Conservation (phyloP, 1,140 invertebrate genomes). For the Pogonognathellus flavescens region DNA sequence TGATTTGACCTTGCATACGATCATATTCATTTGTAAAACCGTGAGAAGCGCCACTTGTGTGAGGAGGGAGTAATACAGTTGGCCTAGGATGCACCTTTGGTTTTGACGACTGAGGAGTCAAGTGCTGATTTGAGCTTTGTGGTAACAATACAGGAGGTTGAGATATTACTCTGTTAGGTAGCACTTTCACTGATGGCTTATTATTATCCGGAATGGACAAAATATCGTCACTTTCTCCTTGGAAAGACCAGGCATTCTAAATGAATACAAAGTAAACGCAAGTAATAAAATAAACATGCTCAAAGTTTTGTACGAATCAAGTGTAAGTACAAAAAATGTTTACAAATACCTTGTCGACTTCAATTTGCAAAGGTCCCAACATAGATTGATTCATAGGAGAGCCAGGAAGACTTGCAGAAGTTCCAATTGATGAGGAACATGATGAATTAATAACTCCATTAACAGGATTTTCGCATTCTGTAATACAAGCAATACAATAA, state of each 20-base stretch:
- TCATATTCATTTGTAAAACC: neutral
- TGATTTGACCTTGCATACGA: slow-evolving; percentile 13
- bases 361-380: slow-evolving; percentile 49
- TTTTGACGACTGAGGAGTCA: slow-evolving; percentile 20
- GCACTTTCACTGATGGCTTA: slow-evolving; percentile 68
- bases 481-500: neutral
- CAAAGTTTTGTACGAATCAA: too few species aligned
- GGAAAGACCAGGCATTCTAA: slow-evolving; percentile 78
- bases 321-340: neutral
- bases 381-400: slow-evolving; percentile 24
- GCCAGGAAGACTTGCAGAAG: slow-evolving; percentile 13
- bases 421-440: slow-evolving; percentile 19
- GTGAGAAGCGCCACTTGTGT: neutral
- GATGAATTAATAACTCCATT: slow-evolving; percentile 53
- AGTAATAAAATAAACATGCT: slow-evolving; percentile 74
- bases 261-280: slow-evolving; percentile 53
- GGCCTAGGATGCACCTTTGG: slow-evolving; percentile 12
- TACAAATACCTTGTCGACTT: slow-evolving; percentile 52
- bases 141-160: slow-evolving; percentile 1
- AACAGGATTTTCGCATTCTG: slow-evolving; percentile 14
- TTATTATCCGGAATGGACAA: slow-evolving; percentile 54
- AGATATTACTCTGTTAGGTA: neutral
- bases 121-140: slow-evolving; percentile 14
- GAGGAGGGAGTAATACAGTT: neutral
- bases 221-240: slow-evolving; percentile 70